These are phyloP conservation scores for Morpho helenor DNA, from an alignment of 2,888 invertebrate species.

Conservation along the genomic window DNA sequence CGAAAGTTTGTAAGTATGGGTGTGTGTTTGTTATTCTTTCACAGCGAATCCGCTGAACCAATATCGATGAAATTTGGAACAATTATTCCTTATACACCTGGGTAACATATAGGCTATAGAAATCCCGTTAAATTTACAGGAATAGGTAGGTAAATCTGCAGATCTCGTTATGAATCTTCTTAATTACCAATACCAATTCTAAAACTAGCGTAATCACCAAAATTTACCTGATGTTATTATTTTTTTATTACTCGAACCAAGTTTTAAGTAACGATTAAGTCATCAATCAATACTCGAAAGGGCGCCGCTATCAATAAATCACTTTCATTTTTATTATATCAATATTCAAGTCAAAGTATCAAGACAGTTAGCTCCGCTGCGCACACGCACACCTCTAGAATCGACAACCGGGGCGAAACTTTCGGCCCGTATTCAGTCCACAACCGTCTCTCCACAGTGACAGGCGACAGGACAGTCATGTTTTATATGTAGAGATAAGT, in stretches of 20 bases:
- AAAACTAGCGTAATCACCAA: no score
- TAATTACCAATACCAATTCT: no score
- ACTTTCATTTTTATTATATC: conserved; percentile 69
- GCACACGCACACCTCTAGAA: conserved; percentile 61
- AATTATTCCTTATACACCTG: no score
- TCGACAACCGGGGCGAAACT: conserved; percentile 55
- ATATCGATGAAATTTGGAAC: no score
- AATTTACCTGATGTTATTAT: no score
- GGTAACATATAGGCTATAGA: no score
- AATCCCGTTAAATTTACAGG: no score
- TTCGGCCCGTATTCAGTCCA: conserved; percentile 65
- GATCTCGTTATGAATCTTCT: no score
- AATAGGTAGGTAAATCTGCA: no score
- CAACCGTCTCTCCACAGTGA: conserved; percentile 63
- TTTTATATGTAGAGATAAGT: conserved; percentile 31
- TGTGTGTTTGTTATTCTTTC: no score
- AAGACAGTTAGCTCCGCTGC: conserved; percentile 66
- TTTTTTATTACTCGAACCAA: neutral
- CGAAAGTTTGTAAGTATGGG: no score
- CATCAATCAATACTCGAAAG: conserved; percentile 10
- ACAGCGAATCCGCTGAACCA: no score
- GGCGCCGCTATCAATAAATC: conserved; percentile 21
- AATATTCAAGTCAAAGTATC: conserved; percentile 64
- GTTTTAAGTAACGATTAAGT: neutral
- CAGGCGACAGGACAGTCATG: conserved; percentile 66